Base-by-base conservation (phyloP, 2,888 invertebrate genomes). In the Plebejus argus region DNA sequence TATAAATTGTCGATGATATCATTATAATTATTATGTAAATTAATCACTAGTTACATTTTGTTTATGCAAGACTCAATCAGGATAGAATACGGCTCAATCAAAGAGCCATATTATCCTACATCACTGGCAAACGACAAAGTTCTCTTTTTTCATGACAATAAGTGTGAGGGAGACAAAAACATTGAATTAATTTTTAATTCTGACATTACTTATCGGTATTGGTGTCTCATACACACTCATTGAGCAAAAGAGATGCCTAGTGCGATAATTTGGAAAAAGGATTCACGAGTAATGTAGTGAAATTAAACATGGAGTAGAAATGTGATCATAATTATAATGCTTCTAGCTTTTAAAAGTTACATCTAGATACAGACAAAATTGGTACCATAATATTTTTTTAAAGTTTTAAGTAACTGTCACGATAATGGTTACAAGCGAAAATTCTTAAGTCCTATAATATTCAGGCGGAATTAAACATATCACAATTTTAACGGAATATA, bases 1-100 rank as follows among this genome's bases (percentile, higher is more conserved):
- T 80, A 85, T 71, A 78, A 74, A 84, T 84, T 87, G 84, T 87
- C 80, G 80, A 88, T 88, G 85, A 85, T 90, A 91, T 89, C 28
- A n/a, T n/a, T 20, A 8, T 28, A 66, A 4, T 6, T 66, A 33
- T 12, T 18, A 66, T 66, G 33, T 66, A 28, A 66, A 20, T 20
- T 66, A 61, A 28, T 28, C 66, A 28, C 66, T 28, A 66, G 28
- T 66, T 1, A 66, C 23, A 66, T 23, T 66, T 58, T 58, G 20
- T 10, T n/a, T 1, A 58, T 23, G 28, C 61, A 66, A 66, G n/a
- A n/a, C n/a, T n/a, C n/a, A n/a, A n/a, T n/a, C n/a, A n/a, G n/a
- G n/a, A n/a, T n/a, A n/a, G n/a, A n/a, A n/a, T n/a, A n/a, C n/a
- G n/a, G n/a, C n/a, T n/a, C n/a, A n/a, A n/a, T n/a, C n/a, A n/a